These are phyloP conservation scores for Meteorus colon DNA, from an alignment of 2,888 invertebrate species.

Conservation along the genomic window DNA sequence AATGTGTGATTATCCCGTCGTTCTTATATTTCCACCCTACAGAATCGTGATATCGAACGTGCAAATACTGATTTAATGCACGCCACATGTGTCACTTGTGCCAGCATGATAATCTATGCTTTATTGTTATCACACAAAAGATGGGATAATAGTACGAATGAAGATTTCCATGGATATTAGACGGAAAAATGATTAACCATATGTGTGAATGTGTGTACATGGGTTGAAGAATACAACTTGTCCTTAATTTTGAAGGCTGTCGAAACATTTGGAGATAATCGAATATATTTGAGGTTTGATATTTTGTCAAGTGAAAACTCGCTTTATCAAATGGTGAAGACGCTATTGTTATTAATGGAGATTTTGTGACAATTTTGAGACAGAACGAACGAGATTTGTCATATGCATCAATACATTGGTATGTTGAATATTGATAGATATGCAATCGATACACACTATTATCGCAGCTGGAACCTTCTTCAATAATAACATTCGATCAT, in stretches of 20 bases:
- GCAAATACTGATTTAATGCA: conserved; percentile 11
- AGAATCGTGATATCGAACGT: conserved; percentile 10
- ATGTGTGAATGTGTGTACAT: conserved; percentile 5
- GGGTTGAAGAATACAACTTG: too few species aligned
- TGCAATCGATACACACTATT: too few species aligned
- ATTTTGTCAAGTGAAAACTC: too few species aligned
- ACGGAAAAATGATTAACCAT: neutral
- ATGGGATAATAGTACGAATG: neutral
- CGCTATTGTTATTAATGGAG: too few species aligned
- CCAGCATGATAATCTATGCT: neutral
- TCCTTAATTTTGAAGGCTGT: too few species aligned
- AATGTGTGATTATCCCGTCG: neutral
- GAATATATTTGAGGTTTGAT: too few species aligned
- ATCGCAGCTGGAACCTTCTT: neutral
- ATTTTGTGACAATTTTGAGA: too few species aligned
- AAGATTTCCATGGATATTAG: neutral
- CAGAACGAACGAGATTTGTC: too few species aligned
- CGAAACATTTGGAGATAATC: too few species aligned
- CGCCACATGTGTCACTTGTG: conserved; percentile 16
- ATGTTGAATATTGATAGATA: too few species aligned
- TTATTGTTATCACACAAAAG: conserved; percentile 10
- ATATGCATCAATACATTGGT: too few species aligned
- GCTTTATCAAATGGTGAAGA: too few species aligned
- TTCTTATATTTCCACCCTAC: neutral
- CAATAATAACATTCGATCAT: neutral